Conservation (phyloP, 2,113 vertebrate genomes). For the Sclerurus mexicanus region DNA sequence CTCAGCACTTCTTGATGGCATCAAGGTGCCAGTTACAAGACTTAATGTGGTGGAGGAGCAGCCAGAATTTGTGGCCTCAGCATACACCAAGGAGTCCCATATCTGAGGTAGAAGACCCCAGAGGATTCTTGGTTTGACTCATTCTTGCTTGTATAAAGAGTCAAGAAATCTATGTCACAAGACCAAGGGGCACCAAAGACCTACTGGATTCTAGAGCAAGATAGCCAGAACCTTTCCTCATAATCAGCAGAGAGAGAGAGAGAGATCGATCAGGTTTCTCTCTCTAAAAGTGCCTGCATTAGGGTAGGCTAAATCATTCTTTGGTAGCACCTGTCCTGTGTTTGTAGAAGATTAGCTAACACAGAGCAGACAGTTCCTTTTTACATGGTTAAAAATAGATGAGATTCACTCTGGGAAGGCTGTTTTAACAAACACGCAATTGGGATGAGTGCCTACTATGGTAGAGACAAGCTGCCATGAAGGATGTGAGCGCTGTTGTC, state of each 20-base stretch:
- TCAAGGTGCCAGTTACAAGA: background rate
- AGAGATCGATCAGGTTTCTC: background rate
- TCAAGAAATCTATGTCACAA: background rate
- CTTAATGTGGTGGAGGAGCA: background rate
- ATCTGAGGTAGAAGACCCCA: background rate
- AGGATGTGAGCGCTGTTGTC: background rate
- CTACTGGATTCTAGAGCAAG: background rate
- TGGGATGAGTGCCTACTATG: background rate
- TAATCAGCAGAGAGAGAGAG: background rate
- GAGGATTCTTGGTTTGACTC: background rate
- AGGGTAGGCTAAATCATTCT: background rate
- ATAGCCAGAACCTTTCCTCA: background rate
- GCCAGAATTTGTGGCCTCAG: background rate
- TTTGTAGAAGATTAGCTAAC: slow-evolving; percentile 21
- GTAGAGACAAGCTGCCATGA: background rate
- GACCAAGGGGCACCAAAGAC: background rate
- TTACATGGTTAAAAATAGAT: background rate
- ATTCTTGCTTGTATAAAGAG: background rate
- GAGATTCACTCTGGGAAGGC: background rate
- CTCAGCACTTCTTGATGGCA: background rate
- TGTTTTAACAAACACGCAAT: background rate
- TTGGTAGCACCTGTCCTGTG: background rate
- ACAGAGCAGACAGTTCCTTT: background rate
- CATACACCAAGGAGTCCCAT: fast-evolving
- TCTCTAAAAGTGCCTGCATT: background rate